These are phyloP conservation scores for Pycnomerus fuliginosus DNA, from an alignment of 2,888 invertebrate genomes.

Conservation along the genomic window DNA sequence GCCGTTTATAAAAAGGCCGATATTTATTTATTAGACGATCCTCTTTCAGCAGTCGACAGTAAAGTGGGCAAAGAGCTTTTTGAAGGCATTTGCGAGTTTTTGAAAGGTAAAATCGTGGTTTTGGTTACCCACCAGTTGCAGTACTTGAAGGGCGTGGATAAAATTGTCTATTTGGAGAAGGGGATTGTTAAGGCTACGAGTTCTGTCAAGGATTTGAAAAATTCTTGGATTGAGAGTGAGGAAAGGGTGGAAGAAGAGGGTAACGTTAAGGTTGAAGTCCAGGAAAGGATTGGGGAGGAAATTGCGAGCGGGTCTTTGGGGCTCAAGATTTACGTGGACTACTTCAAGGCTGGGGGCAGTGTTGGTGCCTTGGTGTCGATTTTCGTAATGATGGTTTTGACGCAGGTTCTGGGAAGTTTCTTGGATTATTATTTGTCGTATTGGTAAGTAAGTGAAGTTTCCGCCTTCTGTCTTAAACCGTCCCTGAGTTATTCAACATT, in stretches of 20 bases:
- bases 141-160: slow-evolving; percentile 54
- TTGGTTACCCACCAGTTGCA: slow-evolving; percentile 73
- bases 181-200: slow-evolving; percentile 60
- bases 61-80: slow-evolving; percentile 84
- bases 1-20: slow-evolving; percentile 79
- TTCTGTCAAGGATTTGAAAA: slow-evolving; percentile 67
- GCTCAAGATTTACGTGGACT: too few relatives aligned
- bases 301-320: too few relatives aligned
- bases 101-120: slow-evolving; percentile 66
- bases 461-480: too few relatives aligned
- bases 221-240: slow-evolving; percentile 63
- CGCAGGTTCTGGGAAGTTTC: too few relatives aligned
- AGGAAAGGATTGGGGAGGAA: too few relatives aligned
- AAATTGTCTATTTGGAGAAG: slow-evolving; percentile 59
- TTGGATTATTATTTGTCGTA: too few relatives aligned
- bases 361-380: too few relatives aligned
- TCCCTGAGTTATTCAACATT: too few relatives aligned
- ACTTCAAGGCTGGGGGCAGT: too few relatives aligned
- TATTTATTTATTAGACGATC: slow-evolving; percentile 84
- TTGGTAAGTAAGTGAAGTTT: too few relatives aligned
- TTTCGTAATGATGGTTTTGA: too few relatives aligned
- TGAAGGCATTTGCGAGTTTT: slow-evolving; percentile 64
- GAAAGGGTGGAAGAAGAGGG: slow-evolving; percentile 35
- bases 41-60: slow-evolving; percentile 83
- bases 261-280: too few relatives aligned